Base-by-base conservation (phyloP, 30 jellyfish, hydroid and myxozoan genomes). In the Haliclystus octoradiatus region DNA sequence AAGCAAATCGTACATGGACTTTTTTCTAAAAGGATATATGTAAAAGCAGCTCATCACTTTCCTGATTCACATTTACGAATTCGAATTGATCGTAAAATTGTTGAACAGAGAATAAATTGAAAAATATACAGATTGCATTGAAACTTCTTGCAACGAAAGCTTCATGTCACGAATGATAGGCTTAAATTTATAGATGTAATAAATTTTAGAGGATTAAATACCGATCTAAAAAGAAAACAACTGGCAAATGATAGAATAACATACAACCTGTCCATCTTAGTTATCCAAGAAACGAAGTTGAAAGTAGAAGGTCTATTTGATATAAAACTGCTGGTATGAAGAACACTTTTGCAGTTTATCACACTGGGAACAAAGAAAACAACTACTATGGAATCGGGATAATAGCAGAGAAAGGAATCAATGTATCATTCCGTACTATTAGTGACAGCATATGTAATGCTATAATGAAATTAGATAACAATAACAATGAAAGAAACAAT, bases 351-450 rank as follows among this genome's bases (percentile, higher is more conserved):
- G 24, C 22, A 22, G 68, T 52, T 3, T 52, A 52, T 52, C 68
- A 52, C 26, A 52, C 68, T 3, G 85, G 49, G 69, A n/a, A n/a
- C n/a, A n/a, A 40, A 26, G 33, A 46, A 40, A 46, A 65, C 71
- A 73, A 73, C 34, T 60, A 29, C 63, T 78, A 74, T 64, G 71
- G 78, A 26, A 72, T 74, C 50, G 79, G 79, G 31, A 26, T 74
- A 74, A 70, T 74, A 71, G 65, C 50, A 34, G 28, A 65, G 24
- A 74, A 74, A 63, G 79, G 33, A 1, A 70, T 50, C 51, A 63
- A 65, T 52, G 71, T 72, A 63, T 46, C 46, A 24, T 74, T 74
- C 32, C 47, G 50, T 29, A 74, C 27, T 40, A 63, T 63, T 35
- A 35, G 64, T 24, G 71, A 63, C 65, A 62, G 78, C 14, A 62